A percentile compares a stretch with the other conserved stretches of the same genome.
phyloP scores from a whole-genome alignment of 2,888 invertebrate species.

The Atrina japonica region DNA sequence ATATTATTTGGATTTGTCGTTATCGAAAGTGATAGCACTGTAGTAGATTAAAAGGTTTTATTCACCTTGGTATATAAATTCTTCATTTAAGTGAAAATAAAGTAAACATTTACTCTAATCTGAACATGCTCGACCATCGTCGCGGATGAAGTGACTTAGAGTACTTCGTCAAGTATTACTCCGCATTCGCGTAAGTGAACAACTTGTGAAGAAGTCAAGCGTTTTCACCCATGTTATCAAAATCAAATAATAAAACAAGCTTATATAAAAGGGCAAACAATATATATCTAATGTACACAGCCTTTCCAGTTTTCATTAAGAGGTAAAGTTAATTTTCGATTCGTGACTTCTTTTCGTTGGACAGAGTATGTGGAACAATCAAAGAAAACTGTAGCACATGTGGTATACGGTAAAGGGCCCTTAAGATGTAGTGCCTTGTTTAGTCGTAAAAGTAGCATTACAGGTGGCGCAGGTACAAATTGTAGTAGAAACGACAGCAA shows the following conservation, averaged over 20 bases:
- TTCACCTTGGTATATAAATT: constrained; percentile 25
- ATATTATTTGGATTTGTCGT: constrained; percentile 6
- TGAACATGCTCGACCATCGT: constrained; percentile 14
- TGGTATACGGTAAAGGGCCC: too few species aligned
- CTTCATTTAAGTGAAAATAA: constrained; percentile 30
- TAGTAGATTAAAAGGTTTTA: constrained; percentile 28
- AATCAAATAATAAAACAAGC: constrained; percentile 25
- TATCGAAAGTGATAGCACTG: constrained; percentile 17
- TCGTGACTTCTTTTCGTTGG: too few species aligned
- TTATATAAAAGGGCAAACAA: constrained; percentile 2
- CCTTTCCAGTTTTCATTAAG: too few species aligned
- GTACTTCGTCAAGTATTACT: constrained; percentile 29
- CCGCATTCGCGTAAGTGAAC: constrained; percentile 21
- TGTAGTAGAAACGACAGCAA: too few species aligned
- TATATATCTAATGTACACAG: neutral
- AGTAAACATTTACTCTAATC: constrained; percentile 33
- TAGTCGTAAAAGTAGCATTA: too few species aligned
- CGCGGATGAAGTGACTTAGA: constrained; percentile 32
- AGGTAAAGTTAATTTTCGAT: too few species aligned
- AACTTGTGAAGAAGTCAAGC: constrained; percentile 37
- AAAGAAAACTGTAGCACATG: too few species aligned
- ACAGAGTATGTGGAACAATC: too few species aligned
- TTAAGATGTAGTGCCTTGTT: too few species aligned
- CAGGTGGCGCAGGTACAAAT: too few species aligned
- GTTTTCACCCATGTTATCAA: constrained; percentile 20